Percentiles rank a stretch among this genome's conserved stretches.
These are phyloP conservation scores for Anabas testudineus DNA, from an alignment of 2,797 vertebrate genomes.

Conservation along the genomic window DNA sequence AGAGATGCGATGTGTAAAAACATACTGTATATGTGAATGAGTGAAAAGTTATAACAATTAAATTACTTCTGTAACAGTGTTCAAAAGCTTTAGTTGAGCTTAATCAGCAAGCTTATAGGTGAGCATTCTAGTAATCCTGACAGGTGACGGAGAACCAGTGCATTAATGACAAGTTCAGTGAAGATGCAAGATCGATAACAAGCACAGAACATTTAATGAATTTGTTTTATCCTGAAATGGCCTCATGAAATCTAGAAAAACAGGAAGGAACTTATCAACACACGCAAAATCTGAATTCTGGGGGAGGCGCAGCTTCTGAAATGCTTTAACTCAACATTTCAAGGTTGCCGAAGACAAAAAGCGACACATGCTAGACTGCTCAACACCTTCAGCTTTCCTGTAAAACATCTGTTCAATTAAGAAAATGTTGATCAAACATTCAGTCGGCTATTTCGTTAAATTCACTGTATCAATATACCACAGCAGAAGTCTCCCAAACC, in stretches of 20 bases:
- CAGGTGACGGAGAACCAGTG: too few relatives aligned
- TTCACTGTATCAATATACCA: not conserved
- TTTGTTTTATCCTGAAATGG: not conserved
- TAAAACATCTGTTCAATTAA: slow-evolving; percentile 7
- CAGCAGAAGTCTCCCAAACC: not conserved
- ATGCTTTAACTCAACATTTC: not conserved
- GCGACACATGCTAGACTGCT: not conserved
- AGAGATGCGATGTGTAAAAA: not conserved
- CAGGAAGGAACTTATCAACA: not conserved
- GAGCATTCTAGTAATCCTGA: too few relatives aligned
- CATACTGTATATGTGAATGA: too few relatives aligned
- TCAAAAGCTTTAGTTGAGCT: too few relatives aligned
- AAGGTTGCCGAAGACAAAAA: not conserved
- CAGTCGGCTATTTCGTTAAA: not conserved
- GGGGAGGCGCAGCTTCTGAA: not conserved
- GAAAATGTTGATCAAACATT: not conserved
- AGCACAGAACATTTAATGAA: not conserved
- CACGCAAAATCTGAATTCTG: too few relatives aligned
- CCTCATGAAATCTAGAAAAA: not conserved
- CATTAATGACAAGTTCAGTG: not conserved
- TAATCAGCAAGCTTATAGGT: too few relatives aligned
- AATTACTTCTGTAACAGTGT: not conserved
- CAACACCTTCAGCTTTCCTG: not conserved
- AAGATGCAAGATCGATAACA: not conserved
- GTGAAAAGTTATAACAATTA: too few relatives aligned